A percentile compares a stretch with the other conserved stretches of the same genome.
phyloP scores from a whole-genome alignment of 2,888 invertebrate genomes.

The Tachina fera region DNA sequence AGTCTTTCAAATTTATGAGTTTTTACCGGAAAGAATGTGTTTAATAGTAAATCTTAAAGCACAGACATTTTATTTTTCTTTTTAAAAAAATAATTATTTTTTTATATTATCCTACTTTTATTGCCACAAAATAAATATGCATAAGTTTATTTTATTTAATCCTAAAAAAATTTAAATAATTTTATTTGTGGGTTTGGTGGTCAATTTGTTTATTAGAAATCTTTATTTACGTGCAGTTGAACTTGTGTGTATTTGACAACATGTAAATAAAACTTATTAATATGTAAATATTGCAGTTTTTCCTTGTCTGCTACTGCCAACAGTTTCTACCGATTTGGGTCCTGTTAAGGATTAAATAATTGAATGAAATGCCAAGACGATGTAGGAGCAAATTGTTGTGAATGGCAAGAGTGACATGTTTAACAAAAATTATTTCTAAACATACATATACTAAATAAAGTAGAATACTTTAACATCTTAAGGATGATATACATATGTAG shows the following conservation, averaged over 20 bases:
- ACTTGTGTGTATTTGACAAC: slow-evolving; percentile 40
- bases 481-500: not conserved
- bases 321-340: slow-evolving; percentile 37
- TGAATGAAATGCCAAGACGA: not conserved
- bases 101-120: not conserved
- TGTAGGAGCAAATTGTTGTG: slow-evolving; percentile 1
- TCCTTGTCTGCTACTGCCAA: not conserved
- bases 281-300: slow-evolving; percentile 57
- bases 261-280: slow-evolving; percentile 67
- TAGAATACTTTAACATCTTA: not conserved
- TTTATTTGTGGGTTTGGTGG: slow-evolving; percentile 49
- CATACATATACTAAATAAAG: slow-evolving; percentile 1
- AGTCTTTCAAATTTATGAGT: too few species aligned
- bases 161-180: slow-evolving; percentile 15
- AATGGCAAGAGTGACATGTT: slow-evolving; percentile 38
- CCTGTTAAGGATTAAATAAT: slow-evolving; percentile 41
- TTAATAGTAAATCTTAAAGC: too few species aligned
- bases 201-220: slow-evolving; percentile 10
- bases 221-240: not conserved
- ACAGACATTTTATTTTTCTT: not conserved
- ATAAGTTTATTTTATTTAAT: not conserved
- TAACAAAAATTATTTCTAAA: slow-evolving; percentile 23
- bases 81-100: not conserved
- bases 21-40: too few species aligned
- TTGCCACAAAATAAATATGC: slow-evolving; percentile 21